Evolutionary conservation across 2,888 invertebrate genomes (phyloP), one percentile per base, ranked within the genome.

Genomic region (Acleris emargana): DNA sequence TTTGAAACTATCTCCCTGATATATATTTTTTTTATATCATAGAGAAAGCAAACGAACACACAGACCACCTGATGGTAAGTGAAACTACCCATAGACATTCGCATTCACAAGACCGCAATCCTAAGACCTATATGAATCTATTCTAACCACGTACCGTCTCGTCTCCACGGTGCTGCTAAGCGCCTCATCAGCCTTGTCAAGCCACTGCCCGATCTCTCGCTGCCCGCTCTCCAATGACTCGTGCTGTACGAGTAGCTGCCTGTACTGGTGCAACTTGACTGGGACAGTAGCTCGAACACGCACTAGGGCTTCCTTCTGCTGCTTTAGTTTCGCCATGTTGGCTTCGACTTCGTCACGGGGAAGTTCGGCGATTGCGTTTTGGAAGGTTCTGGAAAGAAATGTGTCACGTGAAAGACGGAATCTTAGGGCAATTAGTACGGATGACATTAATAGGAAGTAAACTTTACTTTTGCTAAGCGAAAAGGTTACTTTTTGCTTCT

Each of bases 221-320:
- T 97, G 96, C 0, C 98, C 98, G 11, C 95, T 94, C 88, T 98
- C 98, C 67, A 99, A 84, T 0, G 98, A 97, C 87, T 98, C 97
- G 78, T 98, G 97, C 81, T 98, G 98, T 0, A 97, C 96, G 17
- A 97, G 82, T 20, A 97, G 87, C 78, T 97, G 97, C 73, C 97
- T 94, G 84, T 96, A 96, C 45, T 97, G 93, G 77, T 97, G 97
- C 69, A 97, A 89, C 74, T 97, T 96, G 64, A 95, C 94, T 0
- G 97, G 97, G 63, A 98, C 95, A 69, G 95, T 93, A 0, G 97
- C 97, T 5, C 98, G 94, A 5, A 98, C 96, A 73, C 95, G 94
- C 0, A 98, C 97, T 13, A 98, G 88, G 0, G 96, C 95, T 80
- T 98, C 98, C 83, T 98, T 98, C 81, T 97, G 97, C 76, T 95